Evolutionary conservation across 2,113 vertebrate species (phyloP).

Genomic region (Mirounga angustirostris): DNA sequence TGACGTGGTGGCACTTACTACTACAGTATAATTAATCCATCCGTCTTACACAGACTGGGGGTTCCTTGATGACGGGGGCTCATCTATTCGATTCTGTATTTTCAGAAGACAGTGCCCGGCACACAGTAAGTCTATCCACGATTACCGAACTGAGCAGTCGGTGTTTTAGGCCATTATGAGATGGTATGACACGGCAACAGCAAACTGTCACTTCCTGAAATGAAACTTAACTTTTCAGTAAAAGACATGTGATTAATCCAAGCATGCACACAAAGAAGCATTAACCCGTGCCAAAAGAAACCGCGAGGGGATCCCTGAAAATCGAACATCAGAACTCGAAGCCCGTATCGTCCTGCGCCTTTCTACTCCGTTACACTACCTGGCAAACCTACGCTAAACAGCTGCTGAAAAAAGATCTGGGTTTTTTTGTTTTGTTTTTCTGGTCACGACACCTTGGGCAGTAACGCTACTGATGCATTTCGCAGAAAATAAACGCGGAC

Average conservation of each 20-base stretch:
- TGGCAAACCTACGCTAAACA: accelerated
- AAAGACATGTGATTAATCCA: neutral
- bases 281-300: neutral
- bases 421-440: too few relatives aligned
- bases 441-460: neutral
- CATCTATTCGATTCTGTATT: neutral
- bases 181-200: neutral
- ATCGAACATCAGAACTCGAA: neutral
- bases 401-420: too few relatives aligned
- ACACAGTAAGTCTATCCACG: neutral
- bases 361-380: neutral
- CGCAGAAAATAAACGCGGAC: neutral
- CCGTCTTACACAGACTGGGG: neutral
- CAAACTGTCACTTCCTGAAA: neutral
- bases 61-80: neutral
- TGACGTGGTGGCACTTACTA: neutral
- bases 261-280: neutral
- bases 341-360: neutral
- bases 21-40: neutral
- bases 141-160: neutral
- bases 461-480: accelerated
- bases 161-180: too few relatives aligned
- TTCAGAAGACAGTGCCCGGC: too few relatives aligned
- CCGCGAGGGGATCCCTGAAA: neutral
- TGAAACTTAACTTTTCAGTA: neutral